Evolutionary conservation across 1,140 invertebrate species (phyloP).

Genomic region (Araneus ventricosus): DNA sequence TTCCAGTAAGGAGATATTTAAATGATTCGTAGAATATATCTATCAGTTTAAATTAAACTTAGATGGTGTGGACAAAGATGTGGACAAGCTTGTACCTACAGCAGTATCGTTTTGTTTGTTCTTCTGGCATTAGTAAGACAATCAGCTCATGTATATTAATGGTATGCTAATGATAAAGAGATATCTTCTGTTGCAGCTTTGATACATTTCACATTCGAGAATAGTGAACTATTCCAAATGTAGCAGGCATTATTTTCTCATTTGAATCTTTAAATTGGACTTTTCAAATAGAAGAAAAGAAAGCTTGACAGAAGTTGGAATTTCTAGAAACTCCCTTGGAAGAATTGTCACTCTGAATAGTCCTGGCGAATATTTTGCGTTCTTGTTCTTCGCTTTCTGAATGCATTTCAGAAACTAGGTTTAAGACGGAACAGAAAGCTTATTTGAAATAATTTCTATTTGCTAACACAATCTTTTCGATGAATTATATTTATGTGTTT

Average conservation of each 20-base stretch:
- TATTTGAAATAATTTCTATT: too few relatives aligned
- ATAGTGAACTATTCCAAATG: not conserved
- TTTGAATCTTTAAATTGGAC: conserved; percentile 16
- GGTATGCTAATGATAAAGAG: conserved; percentile 11
- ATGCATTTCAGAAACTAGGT: not conserved
- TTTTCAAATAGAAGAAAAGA: not conserved
- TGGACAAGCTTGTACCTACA: not conserved
- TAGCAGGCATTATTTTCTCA: conserved; percentile 6
- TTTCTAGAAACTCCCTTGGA: not conserved
- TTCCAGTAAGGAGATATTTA: too few relatives aligned
- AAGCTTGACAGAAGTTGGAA: not conserved
- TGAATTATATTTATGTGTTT: too few relatives aligned
- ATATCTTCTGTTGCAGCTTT: not conserved
- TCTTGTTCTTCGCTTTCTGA: not conserved
- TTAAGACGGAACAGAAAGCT: not conserved
- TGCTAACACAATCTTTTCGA: too few relatives aligned
- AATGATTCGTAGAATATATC: too few relatives aligned
- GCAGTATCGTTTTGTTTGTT: not conserved
- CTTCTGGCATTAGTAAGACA: not conserved
- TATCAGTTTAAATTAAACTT: not conserved
- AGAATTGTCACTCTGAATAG: not conserved
- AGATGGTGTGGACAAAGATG: not conserved
- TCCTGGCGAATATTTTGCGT: not conserved
- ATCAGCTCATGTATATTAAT: conserved; percentile 22
- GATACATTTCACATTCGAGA: not conserved